Base-by-base conservation (phyloP, 2,888 invertebrate genomes). In the Chrysina gloriosa region DNA sequence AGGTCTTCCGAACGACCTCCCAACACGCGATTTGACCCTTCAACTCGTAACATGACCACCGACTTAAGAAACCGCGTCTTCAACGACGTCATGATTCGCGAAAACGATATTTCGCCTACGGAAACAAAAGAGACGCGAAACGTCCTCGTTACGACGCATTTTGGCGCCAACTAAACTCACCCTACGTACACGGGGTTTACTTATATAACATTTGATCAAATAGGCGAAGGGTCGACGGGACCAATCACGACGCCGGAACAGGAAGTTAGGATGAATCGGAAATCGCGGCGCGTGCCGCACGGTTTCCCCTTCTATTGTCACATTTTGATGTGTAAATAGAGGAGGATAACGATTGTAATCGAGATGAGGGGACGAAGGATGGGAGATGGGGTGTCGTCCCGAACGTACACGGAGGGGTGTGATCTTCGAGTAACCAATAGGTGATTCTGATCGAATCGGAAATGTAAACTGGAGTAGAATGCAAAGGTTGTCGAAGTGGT, bases 181-280 rank as follows among this genome's bases (percentile, higher is more conserved):
- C 21, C 7, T 2, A 7, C 2, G 54, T 29, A 36, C 39, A 29
- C 19, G 7, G 29, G 23, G 61, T 42, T 39, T 63, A 14, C 45
- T 52, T 27, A 52, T 65, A 65, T 52, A 65, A 52, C 16, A 11
- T 54, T 56, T 56, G 45, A 56, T 45, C 52, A 63, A 52, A 58
- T 54, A 16, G 27, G 14, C 16, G 65, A 63, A 70, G 72, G 72
- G 48, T 65, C 61, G 11, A 72, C 14, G 65, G 72, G 67, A 70
- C 79, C 80, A 79, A 80, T 80, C 69, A 74, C 72, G 72, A 72
- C 74, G 73, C 77, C 79, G 79, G 79, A 80, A 80, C 74, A 64
- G 76, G 80, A 79, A 80, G 65, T 65, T 7, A 27, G 79, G 77
- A 23, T 9, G 45, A 45, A 45, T 21, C 45, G n/a, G 14, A n/a